Percentiles rank a stretch among this genome's conserved stretches.
Conservation (phyloP, 2,888 invertebrate species). For the Andrena haemorrhoa region DNA sequence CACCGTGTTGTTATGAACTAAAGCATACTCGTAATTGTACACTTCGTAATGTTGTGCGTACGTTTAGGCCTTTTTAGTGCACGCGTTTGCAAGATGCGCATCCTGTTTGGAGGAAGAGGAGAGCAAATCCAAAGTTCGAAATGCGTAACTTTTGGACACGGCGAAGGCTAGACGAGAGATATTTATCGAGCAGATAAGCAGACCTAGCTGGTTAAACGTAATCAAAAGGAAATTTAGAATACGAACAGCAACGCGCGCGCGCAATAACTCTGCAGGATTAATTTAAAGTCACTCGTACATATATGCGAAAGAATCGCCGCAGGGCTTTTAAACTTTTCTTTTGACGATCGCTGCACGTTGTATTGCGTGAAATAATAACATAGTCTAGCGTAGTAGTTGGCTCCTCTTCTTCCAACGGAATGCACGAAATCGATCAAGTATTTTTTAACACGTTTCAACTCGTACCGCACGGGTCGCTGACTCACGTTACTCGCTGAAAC, state of each 20-base stretch:
- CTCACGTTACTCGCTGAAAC: background rate
- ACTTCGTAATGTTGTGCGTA: constrained; percentile 39
- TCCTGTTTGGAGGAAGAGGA: background rate
- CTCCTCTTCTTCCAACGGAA: constrained; percentile 14
- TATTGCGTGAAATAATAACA: background rate
- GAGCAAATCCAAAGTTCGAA: background rate
- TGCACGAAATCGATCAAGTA: constrained; percentile 10
- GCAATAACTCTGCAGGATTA: background rate
- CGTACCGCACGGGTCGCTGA: background rate
- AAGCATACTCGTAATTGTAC: constrained; percentile 32
- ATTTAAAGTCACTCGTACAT: too few species aligned
- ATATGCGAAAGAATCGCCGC: too few species aligned
- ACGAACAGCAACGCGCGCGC: background rate
- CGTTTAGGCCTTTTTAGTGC: constrained; percentile 37
- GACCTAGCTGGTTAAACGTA: background rate
- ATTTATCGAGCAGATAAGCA: background rate
- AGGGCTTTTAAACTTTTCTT: background rate
- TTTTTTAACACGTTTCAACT: constrained; percentile 12
- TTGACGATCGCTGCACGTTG: background rate
- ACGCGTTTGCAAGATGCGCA: constrained; percentile 25
- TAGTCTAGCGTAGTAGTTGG: background rate
- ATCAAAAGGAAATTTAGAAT: background rate
- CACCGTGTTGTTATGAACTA: constrained; percentile 34
- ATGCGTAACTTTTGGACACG: background rate
- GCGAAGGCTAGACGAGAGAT: background rate